Percentiles rank a stretch among this genome's conserved stretches.
Conservation (phyloP, 2,113 vertebrate genomes). For the Myotis lucifugus region DNA sequence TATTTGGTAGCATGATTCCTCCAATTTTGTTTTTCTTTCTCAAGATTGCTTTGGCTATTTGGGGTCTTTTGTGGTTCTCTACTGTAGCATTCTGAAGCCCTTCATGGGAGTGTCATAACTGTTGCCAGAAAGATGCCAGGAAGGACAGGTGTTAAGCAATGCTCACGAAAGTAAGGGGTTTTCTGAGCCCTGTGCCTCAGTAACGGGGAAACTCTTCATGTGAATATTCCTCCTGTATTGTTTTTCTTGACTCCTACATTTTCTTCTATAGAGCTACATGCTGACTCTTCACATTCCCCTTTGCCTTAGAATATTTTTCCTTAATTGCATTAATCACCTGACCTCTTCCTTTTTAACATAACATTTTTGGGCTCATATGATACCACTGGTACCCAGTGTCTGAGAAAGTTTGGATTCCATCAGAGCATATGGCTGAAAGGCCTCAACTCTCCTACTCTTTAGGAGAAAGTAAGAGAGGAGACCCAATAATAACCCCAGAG, state of each 20-base stretch:
- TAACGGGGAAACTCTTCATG: not conserved
- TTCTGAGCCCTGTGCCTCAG: not conserved
- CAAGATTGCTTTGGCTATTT: not conserved
- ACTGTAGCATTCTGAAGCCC: not conserved
- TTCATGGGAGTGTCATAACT: not conserved
- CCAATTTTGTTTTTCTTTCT: not conserved
- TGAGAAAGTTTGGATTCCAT: not conserved
- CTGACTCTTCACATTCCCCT: not conserved
- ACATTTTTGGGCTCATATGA: not conserved
- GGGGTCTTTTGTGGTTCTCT: not conserved
- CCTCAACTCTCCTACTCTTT: not conserved
- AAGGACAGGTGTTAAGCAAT: not conserved
- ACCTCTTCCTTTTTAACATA: not conserved
- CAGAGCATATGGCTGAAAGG: not conserved
- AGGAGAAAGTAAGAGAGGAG: not conserved
- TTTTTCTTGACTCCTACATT: not conserved
- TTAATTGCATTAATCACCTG: not conserved
- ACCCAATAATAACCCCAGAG: not conserved
- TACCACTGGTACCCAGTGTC: not conserved
- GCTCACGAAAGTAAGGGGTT: not conserved
- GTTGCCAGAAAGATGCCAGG: not conserved
- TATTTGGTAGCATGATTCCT: not conserved
- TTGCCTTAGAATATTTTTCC: not conserved
- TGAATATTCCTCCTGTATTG: not conserved
- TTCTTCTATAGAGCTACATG: not conserved